These are phyloP conservation scores for Helostoma temminkii DNA, from an alignment of 2,797 vertebrate species.

Conservation along the genomic window DNA sequence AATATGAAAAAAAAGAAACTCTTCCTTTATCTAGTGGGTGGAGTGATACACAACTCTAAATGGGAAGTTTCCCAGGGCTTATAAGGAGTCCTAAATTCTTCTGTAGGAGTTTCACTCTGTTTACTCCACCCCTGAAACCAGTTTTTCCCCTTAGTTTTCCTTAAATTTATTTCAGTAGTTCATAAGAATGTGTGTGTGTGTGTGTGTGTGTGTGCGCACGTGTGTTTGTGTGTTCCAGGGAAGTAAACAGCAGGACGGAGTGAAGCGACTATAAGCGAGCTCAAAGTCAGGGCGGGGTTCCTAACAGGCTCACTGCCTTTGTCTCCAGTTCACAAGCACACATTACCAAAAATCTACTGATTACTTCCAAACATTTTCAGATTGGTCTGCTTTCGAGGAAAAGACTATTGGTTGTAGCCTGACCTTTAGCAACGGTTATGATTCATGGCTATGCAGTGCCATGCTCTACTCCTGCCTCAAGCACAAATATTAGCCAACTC, in stretches of 20 bases:
- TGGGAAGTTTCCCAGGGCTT: not conserved
- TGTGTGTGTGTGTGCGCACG: too few species aligned
- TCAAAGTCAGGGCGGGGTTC: constrained; percentile 9
- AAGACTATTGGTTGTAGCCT: constrained; percentile 1
- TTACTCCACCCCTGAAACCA: not conserved
- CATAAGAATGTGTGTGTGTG: not conserved
- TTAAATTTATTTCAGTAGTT: not conserved
- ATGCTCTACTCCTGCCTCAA: not conserved
- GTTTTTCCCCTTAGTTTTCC: not conserved
- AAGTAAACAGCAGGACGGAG: not conserved
- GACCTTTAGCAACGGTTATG: constrained; percentile 4
- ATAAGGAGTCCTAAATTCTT: not conserved
- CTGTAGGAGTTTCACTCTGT: not conserved
- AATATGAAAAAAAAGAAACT: not conserved
- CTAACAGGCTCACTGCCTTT: not conserved
- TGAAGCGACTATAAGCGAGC: not conserved
- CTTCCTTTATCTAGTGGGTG: not conserved
- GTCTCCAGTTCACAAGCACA: constrained; percentile 3
- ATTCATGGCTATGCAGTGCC: not conserved
- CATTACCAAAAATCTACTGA: not conserved
- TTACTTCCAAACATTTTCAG: not conserved
- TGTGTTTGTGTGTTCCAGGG: not conserved
- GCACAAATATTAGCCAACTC: constrained; percentile 9
- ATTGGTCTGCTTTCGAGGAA: not conserved
- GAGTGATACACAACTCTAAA: not conserved